phyloP scores from a whole-genome alignment of 2,888 invertebrate species.

The Protonemura montana region DNA sequence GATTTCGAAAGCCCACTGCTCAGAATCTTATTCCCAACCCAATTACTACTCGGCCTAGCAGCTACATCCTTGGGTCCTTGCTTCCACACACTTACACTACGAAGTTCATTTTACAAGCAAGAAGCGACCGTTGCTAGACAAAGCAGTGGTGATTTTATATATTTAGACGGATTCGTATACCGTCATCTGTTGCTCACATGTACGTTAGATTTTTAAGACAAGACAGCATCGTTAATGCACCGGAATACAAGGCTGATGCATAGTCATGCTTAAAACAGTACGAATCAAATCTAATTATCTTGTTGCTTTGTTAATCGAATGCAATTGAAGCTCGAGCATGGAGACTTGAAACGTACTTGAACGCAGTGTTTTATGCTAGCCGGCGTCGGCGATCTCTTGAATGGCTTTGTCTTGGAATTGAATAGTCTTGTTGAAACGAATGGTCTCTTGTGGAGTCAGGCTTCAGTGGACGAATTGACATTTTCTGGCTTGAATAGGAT shows the following conservation, averaged over 20 bases:
- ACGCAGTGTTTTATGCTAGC: neutral
- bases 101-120: neutral
- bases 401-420: neutral
- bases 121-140: neutral
- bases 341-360: no score
- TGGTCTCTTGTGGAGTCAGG: neutral
- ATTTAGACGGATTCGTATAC: neutral
- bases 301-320: neutral
- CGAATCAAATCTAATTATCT: constrained; percentile 12
- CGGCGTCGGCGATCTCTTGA: neutral
- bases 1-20: neutral
- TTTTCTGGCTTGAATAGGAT: neutral
- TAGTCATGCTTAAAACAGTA: neutral
- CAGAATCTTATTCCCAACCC: constrained; percentile 1
- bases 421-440: neutral
- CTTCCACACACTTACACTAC: neutral
- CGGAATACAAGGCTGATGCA: neutral
- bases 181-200: neutral
- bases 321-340: neutral
- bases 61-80: neutral
- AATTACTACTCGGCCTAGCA: neutral
- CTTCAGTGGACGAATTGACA: neutral
- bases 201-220: neutral
- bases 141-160: neutral
- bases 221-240: neutral